Percentiles rank a stretch among this genome's conserved stretches.
phyloP scores from a whole-genome alignment of 2,797 vertebrate species.

The Phataginus tricuspis region DNA sequence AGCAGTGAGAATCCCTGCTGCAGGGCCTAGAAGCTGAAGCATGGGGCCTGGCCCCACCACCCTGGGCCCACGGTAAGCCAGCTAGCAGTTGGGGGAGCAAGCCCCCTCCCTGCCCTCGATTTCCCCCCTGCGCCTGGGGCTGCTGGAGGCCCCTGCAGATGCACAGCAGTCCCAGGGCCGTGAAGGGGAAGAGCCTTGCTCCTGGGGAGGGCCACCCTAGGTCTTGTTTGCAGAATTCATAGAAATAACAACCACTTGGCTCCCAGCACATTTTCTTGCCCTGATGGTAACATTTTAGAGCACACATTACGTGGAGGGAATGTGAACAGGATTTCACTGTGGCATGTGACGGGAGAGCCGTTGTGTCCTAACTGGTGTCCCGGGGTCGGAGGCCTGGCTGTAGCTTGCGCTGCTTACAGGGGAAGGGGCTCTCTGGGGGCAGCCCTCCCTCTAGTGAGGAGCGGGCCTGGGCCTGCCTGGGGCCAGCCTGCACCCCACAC shows the following conservation, averaged over 20 bases:
- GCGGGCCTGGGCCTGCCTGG: background rate
- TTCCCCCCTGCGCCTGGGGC: background rate
- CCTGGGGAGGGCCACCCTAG: too few relatives aligned
- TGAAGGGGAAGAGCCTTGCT: background rate
- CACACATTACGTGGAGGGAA: background rate
- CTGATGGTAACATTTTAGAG: background rate
- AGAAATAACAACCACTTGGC: background rate
- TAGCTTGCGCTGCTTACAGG: background rate
- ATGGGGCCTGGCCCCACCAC: background rate
- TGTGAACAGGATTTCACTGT: background rate
- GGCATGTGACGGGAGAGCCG: too few relatives aligned
- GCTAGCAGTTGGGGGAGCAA: rapidly evolving
- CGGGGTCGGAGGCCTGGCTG: background rate
- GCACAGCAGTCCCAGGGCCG: too few relatives aligned
- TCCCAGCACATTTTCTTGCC: background rate
- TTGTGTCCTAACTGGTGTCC: background rate
- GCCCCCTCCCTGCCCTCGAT: background rate
- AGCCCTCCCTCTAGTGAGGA: background rate
- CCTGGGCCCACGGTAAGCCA: background rate
- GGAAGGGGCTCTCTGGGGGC: background rate
- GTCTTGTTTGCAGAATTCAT: background rate
- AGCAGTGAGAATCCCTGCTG: background rate
- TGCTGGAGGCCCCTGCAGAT: too few relatives aligned
- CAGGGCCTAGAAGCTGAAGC: background rate
- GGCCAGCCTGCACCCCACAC: background rate